Percentiles rank a stretch among this genome's conserved stretches.
Evolutionary conservation across 2,797 vertebrate genomes (phyloP).

Genomic region (Botia almorhae): DNA sequence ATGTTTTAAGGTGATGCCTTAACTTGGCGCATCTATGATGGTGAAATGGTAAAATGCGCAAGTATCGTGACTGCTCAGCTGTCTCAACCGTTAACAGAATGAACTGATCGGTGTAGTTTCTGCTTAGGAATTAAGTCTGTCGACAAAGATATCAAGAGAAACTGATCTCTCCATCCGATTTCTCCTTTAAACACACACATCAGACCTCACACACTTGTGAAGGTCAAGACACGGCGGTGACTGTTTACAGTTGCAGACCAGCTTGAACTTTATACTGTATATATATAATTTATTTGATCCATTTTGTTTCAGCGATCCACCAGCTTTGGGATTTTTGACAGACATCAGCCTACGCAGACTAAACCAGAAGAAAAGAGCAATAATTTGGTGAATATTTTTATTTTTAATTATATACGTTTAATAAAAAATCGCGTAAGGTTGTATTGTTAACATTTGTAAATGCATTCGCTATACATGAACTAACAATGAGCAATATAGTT

Average conservation of each 20-base stretch:
- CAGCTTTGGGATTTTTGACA: conserved; percentile 87
- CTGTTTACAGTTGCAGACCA: background rate
- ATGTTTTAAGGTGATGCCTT: background rate
- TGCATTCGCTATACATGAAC: too few species aligned
- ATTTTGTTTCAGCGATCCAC: conserved; percentile 78
- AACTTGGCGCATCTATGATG: background rate
- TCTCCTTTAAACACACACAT: background rate
- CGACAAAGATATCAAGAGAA: background rate
- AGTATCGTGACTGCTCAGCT: background rate
- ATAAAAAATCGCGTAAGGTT: too few species aligned
- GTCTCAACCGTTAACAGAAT: background rate
- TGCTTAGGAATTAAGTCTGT: background rate
- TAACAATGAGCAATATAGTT: too few species aligned
- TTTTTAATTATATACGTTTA: background rate
- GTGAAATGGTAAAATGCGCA: background rate
- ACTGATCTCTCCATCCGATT: background rate
- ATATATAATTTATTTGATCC: conserved; percentile 65
- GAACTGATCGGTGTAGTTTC: background rate
- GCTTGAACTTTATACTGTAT: conserved; percentile 48
- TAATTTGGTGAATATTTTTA: conserved; percentile 60
- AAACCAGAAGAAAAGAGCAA: conserved; percentile 73
- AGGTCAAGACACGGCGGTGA: background rate
- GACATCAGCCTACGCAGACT: conserved; percentile 67
- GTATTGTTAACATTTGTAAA: too few species aligned
- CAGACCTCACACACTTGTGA: background rate